Conservation (phyloP, 92 coral and sea anemone species). For the Chrysogorgia sp. region DNA sequence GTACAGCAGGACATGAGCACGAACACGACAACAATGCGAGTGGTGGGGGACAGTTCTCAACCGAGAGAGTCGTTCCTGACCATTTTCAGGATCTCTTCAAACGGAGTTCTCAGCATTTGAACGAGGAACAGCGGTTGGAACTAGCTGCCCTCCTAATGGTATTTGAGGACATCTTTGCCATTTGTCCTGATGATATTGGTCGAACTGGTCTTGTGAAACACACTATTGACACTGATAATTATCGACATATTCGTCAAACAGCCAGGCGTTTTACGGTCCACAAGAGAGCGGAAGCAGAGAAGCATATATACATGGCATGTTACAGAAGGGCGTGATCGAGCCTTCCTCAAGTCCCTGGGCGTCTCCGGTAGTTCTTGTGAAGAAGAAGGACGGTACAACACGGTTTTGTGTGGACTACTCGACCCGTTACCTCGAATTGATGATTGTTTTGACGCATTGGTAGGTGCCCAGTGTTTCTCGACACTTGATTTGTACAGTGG, state of each 20-base stretch:
- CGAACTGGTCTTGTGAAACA: slow-evolving; percentile 41
- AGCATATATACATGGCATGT: too few species aligned
- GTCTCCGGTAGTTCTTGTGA: too few species aligned
- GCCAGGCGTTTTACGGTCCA: slow-evolving; percentile 38
- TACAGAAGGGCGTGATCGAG: too few species aligned
- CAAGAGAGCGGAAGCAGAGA: slow-evolving; percentile 32
- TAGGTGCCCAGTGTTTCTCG: too few species aligned
- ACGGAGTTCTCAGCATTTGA: slow-evolving; percentile 13
- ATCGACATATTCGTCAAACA: slow-evolving; percentile 45
- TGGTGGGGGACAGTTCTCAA: not conserved
- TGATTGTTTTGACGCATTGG: too few species aligned
- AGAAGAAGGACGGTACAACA: too few species aligned
- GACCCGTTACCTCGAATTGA: too few species aligned
- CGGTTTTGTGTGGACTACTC: not conserved
- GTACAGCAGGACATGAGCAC: not conserved
- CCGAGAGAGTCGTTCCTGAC: not conserved
- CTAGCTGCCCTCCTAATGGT: slow-evolving; percentile 6
- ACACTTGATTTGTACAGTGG: slow-evolving; percentile 23
- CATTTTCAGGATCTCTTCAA: slow-evolving; percentile 44
- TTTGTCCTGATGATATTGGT: slow-evolving; percentile 44
- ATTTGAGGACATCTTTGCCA: slow-evolving; percentile 48
- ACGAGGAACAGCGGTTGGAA: slow-evolving; percentile 13
- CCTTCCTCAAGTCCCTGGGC: too few species aligned
- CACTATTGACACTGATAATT: slow-evolving; percentile 41
- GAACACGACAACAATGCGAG: not conserved